phyloP scores from a whole-genome alignment of 2,888 invertebrate species.

The Aphidoletes aphidimyza region DNA sequence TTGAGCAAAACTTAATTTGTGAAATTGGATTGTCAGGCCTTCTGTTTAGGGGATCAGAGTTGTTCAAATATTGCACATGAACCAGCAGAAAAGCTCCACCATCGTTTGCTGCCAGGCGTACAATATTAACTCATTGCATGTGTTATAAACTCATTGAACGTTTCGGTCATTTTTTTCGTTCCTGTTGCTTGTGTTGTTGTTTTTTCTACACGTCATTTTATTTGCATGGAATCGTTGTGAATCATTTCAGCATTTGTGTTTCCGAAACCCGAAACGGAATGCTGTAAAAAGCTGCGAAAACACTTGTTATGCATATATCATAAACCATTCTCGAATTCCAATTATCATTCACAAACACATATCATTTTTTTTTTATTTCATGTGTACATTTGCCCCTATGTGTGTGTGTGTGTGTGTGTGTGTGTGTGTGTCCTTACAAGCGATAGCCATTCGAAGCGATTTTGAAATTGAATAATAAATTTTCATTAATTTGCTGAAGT shows the following conservation, averaged over 20 bases:
- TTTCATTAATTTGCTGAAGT: slow-evolving; percentile 42
- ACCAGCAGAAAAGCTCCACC: not conserved
- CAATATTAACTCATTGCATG: not conserved
- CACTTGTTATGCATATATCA: slow-evolving; percentile 42
- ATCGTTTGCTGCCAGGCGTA: not conserved
- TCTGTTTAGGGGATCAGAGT: not conserved
- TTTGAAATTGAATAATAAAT: slow-evolving; percentile 44
- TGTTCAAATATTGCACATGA: not conserved
- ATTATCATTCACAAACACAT: slow-evolving; percentile 49
- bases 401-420: not conserved
- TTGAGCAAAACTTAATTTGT: not conserved
- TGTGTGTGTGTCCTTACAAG: not conserved
- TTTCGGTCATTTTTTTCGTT: not conserved
- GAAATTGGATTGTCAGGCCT: slow-evolving; percentile 30
- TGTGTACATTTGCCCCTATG: too few species aligned
- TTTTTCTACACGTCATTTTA: not conserved
- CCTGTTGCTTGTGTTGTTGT: not conserved
- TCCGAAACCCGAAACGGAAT: not conserved
- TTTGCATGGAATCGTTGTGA: not conserved
- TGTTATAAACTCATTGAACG: not conserved
- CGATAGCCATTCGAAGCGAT: not conserved
- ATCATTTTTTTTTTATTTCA: not conserved
- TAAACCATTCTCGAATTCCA: slow-evolving; percentile 43
- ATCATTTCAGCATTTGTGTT: not conserved
- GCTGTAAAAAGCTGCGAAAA: slow-evolving; percentile 8